Evolutionary conservation across 2,797 vertebrate species (phyloP).

Genomic region (Zalophus californianus): DNA sequence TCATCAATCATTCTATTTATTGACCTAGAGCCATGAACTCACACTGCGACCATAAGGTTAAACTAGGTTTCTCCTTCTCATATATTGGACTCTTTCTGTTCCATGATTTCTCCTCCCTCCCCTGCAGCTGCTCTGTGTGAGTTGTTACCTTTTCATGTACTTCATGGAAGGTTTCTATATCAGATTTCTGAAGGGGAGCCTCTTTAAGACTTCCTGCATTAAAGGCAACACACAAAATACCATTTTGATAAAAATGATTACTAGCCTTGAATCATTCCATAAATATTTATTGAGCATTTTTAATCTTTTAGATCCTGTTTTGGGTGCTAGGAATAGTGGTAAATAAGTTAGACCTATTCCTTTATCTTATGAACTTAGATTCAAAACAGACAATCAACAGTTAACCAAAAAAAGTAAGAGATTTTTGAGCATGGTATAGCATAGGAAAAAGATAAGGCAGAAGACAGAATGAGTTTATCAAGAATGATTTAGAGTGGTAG

Average conservation of each 20-base stretch:
- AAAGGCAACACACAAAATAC: not conserved
- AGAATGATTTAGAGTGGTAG: not conserved
- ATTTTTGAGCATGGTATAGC: not conserved
- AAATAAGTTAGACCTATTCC: not conserved
- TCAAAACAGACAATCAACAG: not conserved
- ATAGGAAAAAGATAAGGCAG: not conserved
- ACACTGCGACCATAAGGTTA: not conserved
- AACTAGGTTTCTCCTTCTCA: not conserved
- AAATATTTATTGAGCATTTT: constrained; percentile 14
- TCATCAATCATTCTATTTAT: not conserved
- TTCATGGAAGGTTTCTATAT: not conserved
- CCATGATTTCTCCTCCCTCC: not conserved
- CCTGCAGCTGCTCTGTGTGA: not conserved
- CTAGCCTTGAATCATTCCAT: constrained; percentile 13
- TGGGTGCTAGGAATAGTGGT: not conserved
- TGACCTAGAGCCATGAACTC: not conserved
- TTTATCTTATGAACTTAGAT: constrained; percentile 10
- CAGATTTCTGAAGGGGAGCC: not conserved
- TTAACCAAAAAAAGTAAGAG: not conserved
- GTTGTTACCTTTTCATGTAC: not conserved
- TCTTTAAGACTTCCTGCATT: not conserved
- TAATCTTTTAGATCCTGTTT: not conserved
- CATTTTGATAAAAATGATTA: constrained; percentile 24
- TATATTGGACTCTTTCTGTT: not conserved
- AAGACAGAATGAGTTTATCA: not conserved